These are phyloP conservation scores for Cossypha heuglini DNA, from an alignment of 2,797 vertebrate genomes.

Conservation along the genomic window DNA sequence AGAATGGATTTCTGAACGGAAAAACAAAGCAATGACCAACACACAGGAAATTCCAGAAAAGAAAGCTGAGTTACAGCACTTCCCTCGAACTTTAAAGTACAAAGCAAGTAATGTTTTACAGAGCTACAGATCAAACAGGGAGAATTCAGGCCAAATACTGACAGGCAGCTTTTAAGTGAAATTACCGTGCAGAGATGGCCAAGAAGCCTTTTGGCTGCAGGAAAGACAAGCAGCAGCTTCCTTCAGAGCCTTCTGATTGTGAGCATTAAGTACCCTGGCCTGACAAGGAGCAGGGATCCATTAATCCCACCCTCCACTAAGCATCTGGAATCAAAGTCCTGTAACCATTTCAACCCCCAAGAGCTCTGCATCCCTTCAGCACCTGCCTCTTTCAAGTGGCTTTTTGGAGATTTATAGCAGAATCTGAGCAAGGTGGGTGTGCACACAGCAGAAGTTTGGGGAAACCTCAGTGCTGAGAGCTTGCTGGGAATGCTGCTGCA, in stretches of 20 bases:
- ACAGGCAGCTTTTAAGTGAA: constrained; percentile 38
- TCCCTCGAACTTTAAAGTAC: constrained; percentile 13
- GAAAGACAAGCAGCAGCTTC: constrained; percentile 29
- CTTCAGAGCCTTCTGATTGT: not conserved
- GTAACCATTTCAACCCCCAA: not conserved
- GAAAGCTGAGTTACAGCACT: constrained; percentile 50
- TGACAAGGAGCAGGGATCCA: not conserved
- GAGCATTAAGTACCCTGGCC: not conserved
- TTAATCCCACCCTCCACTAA: not conserved
- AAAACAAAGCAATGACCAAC: constrained; percentile 43
- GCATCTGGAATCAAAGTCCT: not conserved
- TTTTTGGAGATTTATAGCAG: not conserved
- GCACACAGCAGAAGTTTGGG: fast-evolving
- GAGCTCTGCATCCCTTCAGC: not conserved
- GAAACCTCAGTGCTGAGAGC: not conserved
- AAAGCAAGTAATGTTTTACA: constrained; percentile 39
- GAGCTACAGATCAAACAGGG: constrained; percentile 49
- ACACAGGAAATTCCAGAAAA: constrained; percentile 60
- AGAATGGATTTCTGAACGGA: constrained; percentile 32
- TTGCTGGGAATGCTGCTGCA: not conserved
- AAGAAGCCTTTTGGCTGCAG: not conserved
- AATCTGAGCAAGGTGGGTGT: not conserved
- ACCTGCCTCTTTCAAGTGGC: not conserved
- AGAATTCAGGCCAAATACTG: constrained; percentile 30
- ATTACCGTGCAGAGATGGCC: not conserved